Evolutionary conservation across 2,888 invertebrate species (phyloP), one percentile per base, ranked within the genome.

Genomic region (Graphium colonna): DNA sequence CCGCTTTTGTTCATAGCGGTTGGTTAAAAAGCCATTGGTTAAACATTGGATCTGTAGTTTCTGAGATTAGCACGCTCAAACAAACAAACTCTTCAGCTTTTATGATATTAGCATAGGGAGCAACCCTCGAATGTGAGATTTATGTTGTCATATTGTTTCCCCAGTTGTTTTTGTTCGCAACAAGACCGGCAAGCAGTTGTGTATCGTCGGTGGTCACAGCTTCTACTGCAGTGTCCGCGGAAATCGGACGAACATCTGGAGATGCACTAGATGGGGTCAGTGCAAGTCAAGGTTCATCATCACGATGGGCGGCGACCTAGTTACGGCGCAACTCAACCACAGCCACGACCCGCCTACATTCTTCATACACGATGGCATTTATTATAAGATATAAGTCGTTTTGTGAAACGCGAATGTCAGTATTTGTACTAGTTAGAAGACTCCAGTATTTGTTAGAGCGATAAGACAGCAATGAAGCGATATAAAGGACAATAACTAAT

Each of bases 161-260:
- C 3, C 63, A 72, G 72, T 65, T 17, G 39, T 9, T 18, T 64
- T 64, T 59, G 62, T 61, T 1, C 52, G 26, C 15, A 69, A 64
- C 31, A 26, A 31, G 17, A 43, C 48, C 2, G 75, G 75, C 1
- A 72, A 69, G 42, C 59, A 63, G 15, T 18, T 74, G 13, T 64
- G 69, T 0, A 52, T 75, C 0, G 42, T 69, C 12, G 55, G 62
- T 10, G 68, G 67, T 0, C 67, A 67, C 48, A 68, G 71, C 0
- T 75, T 64, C 56, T 69, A 67, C 55, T 65, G 66, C 3, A 59
- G 59, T 1, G 55, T 56, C 0, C 50, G 60, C 0, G 57, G 57
- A 4, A 26, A 52, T 1, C 60, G 15, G 13, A 68, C 63, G 0
- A 56, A 55, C 1, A 63, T 61, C 3, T 73, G 72, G 72, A 46